Evolutionary conservation across 2,797 vertebrate species (phyloP).

Genomic region (Acipenser transmontanus): DNA sequence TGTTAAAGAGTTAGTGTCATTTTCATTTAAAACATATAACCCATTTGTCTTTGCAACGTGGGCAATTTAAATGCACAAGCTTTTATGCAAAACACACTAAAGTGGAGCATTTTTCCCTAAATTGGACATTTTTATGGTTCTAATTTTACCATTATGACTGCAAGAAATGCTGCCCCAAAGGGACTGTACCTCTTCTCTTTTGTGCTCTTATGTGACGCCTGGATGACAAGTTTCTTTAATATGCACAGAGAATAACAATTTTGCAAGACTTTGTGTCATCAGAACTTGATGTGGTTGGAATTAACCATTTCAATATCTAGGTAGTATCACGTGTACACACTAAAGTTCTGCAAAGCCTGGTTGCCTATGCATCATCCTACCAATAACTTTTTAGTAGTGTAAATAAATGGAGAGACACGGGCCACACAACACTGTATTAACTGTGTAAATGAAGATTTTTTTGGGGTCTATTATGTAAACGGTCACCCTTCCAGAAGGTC

Average conservation of each 20-base stretch:
- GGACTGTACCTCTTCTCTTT: slow-evolving; percentile 74
- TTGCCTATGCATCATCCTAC: slow-evolving; percentile 2
- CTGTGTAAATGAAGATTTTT: slow-evolving; percentile 22
- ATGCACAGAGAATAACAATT: slow-evolving; percentile 73
- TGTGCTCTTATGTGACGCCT: slow-evolving; percentile 80
- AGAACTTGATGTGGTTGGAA: slow-evolving; percentile 39
- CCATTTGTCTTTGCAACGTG: slow-evolving; percentile 83
- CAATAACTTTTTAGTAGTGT: slow-evolving; percentile 35
- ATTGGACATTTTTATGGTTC: slow-evolving; percentile 86
- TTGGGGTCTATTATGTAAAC: neutral
- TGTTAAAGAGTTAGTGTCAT: slow-evolving; percentile 50
- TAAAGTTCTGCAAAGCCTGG: neutral
- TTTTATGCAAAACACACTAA: slow-evolving; percentile 92
- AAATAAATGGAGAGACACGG: slow-evolving; percentile 1
- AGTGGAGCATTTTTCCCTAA: slow-evolving; percentile 78
- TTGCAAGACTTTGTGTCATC: slow-evolving; percentile 49
- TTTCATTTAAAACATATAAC: slow-evolving; percentile 50
- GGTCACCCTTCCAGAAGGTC: no score
- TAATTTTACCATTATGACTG: slow-evolving; percentile 86
- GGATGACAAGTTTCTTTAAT: slow-evolving; percentile 98
- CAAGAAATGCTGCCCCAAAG: slow-evolving; percentile 70
- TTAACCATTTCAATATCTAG: slow-evolving; percentile 22
- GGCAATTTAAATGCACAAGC: slow-evolving; percentile 78
- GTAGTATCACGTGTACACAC: slow-evolving; percentile 27
- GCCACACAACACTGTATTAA: slow-evolving; percentile 13